A percentile compares a stretch with the other conserved stretches of the same genome.
Evolutionary conservation across 2,797 vertebrate genomes (phyloP).

Genomic region (Sebastes glaucus): DNA sequence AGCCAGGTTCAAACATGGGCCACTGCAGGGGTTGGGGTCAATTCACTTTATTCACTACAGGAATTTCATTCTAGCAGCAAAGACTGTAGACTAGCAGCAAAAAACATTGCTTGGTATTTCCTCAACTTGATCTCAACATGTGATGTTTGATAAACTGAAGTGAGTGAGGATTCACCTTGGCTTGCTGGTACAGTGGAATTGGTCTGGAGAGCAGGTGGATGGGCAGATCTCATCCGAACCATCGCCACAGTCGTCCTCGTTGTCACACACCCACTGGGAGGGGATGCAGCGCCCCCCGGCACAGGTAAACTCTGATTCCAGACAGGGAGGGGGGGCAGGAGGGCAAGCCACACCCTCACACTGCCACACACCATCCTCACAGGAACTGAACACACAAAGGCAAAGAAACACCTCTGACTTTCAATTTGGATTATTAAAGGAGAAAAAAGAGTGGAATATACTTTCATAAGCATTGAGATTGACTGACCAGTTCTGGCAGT

Average conservation of each 20-base stretch:
- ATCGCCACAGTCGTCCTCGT: constrained; percentile 91
- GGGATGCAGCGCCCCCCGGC: constrained; percentile 86
- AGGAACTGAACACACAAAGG: constrained; percentile 80
- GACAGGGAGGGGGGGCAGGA: constrained; percentile 64
- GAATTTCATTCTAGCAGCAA: neutral
- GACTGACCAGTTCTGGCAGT: constrained; percentile 90
- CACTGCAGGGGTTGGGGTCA: constrained; percentile 57
- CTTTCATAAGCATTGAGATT: accelerated
- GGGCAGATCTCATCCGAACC: constrained; percentile 90
- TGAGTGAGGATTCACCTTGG: constrained; percentile 42
- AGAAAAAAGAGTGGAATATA: accelerated
- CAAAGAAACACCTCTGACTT: neutral
- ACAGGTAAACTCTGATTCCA: constrained; percentile 85
- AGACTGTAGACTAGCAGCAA: neutral
- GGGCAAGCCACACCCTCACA: constrained; percentile 80
- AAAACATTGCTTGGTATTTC: neutral
- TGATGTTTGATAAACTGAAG: neutral
- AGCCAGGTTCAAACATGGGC: constrained; percentile 84
- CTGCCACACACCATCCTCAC: constrained; percentile 82
- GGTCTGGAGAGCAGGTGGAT: constrained; percentile 79
- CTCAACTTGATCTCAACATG: too few relatives aligned
- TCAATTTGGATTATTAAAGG: neutral
- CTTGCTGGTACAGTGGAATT: constrained; percentile 79
- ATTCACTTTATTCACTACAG: constrained; percentile 25
- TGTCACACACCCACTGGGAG: constrained; percentile 89